phyloP scores from a whole-genome alignment of 2,113 vertebrate genomes.

The Seriola rivoliana region DNA sequence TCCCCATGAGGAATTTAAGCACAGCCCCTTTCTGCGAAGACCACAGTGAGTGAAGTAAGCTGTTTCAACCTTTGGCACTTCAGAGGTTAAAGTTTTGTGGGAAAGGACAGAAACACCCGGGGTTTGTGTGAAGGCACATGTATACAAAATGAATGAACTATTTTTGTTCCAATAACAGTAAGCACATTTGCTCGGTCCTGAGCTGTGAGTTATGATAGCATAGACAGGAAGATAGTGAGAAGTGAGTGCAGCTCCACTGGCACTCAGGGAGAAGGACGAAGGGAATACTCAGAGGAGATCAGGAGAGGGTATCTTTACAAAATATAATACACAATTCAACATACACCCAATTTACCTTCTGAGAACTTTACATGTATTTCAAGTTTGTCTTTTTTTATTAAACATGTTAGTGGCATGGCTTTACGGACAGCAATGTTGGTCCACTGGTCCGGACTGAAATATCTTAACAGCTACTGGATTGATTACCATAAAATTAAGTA shows the following conservation, averaged over 20 bases:
- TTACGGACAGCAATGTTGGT: too few species aligned
- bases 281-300: not conserved
- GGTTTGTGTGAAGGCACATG: slow-evolving; percentile 61
- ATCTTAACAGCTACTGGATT: not conserved
- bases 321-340: not conserved
- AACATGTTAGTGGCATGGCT: too few species aligned
- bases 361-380: not conserved
- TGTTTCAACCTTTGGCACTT: slow-evolving; percentile 65
- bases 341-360: not conserved
- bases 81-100: slow-evolving; percentile 73
- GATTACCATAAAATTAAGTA: not conserved
- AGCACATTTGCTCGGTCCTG: slow-evolving; percentile 43
- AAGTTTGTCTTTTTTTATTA: too few species aligned
- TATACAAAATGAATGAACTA: slow-evolving; percentile 68
- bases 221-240: slow-evolving; percentile 24
- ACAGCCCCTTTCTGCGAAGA: slow-evolving; percentile 25
- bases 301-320: not conserved
- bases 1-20: slow-evolving; percentile 33
- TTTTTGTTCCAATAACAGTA: slow-evolving; percentile 63
- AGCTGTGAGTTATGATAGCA: slow-evolving; percentile 40
- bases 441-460: too few species aligned
- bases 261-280: slow-evolving; percentile 7
- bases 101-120: slow-evolving; percentile 67
- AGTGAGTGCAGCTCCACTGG: slow-evolving; percentile 25
- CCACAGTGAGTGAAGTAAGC: slow-evolving; percentile 54